These are phyloP conservation scores for Eidolon helvum DNA, from an alignment of 2,113 vertebrate species.

Conservation along the genomic window DNA sequence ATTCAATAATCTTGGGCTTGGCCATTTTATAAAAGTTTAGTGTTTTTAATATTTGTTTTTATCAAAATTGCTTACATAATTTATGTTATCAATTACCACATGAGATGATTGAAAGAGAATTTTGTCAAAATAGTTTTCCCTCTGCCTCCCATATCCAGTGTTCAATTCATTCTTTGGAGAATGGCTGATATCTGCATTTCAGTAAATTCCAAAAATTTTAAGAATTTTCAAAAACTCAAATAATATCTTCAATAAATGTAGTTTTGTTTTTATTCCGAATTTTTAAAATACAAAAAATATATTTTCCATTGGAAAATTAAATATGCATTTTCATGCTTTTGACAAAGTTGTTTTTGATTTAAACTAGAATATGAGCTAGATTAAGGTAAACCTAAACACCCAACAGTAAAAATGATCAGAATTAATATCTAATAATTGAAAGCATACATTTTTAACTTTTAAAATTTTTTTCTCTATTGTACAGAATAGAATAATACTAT, in stretches of 20 bases:
- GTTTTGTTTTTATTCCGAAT: background rate
- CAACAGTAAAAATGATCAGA: background rate
- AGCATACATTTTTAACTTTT: background rate
- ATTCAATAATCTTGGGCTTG: background rate
- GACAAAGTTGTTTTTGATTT: background rate
- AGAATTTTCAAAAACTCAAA: background rate
- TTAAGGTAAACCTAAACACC: background rate
- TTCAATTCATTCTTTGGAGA: background rate
- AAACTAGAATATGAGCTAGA: background rate
- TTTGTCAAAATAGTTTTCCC: background rate
- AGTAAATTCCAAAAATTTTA: background rate
- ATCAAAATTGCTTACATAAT: background rate
- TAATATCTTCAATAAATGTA: background rate
- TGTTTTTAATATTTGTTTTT: background rate
- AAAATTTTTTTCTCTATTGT: background rate
- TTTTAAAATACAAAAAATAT: background rate
- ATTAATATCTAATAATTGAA: background rate
- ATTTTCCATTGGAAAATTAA: conserved; percentile 3
- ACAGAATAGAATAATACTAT: background rate
- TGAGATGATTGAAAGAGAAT: background rate
- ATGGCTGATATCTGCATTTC: background rate
- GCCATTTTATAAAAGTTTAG: background rate
- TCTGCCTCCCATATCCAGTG: background rate
- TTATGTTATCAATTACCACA: background rate
- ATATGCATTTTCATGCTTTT: background rate